These are phyloP conservation scores for Odontophorus gujanensis DNA, from an alignment of 2,113 vertebrate species.

Conservation along the genomic window DNA sequence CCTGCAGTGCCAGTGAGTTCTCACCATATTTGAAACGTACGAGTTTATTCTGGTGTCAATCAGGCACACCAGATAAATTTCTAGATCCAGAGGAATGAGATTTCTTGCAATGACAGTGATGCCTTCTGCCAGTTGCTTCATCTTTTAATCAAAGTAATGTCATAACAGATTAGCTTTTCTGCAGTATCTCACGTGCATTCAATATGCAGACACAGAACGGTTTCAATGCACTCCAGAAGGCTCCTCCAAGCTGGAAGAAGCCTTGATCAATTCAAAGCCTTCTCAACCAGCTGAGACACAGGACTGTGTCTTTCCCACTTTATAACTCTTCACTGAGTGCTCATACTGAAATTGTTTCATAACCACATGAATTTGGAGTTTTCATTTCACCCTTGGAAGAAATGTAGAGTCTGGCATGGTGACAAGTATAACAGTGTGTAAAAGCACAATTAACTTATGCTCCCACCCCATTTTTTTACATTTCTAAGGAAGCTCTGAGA, in stretches of 20 bases:
- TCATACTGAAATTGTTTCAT: constrained; percentile 75
- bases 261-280: constrained; percentile 37
- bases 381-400: constrained; percentile 76
- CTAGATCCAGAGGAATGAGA: background rate
- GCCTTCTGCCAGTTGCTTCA: constrained; percentile 23
- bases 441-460: constrained; percentile 80
- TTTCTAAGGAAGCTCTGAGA: constrained; percentile 73
- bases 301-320: constrained; percentile 62
- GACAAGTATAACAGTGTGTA: constrained; percentile 79
- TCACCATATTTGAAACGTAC: background rate
- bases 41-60: constrained; percentile 4
- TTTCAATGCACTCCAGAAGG: background rate
- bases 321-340: constrained; percentile 58
- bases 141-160: constrained; percentile 34
- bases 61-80: background rate
- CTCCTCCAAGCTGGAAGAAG: constrained; percentile 24
- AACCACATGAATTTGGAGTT: constrained; percentile 77
- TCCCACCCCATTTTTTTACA: constrained; percentile 68
- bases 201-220: background rate
- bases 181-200: background rate
- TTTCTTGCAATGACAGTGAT: background rate
- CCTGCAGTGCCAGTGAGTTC: background rate
- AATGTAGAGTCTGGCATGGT: constrained; percentile 74
- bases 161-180: constrained; percentile 4
- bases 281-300: constrained; percentile 49